A percentile compares a stretch with the other conserved stretches of the same genome.
Evolutionary conservation across 2,797 vertebrate species (phyloP).

Genomic region (Sebastes taczanowskii): DNA sequence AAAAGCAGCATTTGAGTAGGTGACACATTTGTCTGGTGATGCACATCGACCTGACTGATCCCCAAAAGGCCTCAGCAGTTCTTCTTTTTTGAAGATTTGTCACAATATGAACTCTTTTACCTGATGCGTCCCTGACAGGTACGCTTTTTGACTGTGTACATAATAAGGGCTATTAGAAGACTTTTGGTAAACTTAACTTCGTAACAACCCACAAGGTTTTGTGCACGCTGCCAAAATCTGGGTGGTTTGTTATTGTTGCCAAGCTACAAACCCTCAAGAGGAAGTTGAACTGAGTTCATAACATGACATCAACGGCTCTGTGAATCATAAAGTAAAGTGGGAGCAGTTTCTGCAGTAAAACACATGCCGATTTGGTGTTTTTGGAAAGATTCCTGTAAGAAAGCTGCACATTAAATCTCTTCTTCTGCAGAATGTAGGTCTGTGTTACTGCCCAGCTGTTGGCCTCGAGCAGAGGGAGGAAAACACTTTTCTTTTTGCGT

Average conservation of each 20-base stretch:
- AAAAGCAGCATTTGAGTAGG: background rate
- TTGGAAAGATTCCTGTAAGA: background rate
- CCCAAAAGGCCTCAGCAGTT: background rate
- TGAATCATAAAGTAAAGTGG: constrained; percentile 6
- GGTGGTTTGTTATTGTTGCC: constrained; percentile 23
- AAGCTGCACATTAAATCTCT: background rate
- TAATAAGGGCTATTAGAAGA: background rate
- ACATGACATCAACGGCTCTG: constrained; percentile 19
- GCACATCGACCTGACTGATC: background rate
- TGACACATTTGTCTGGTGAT: background rate
- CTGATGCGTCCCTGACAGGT: background rate
- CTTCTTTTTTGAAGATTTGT: background rate
- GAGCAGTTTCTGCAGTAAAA: background rate
- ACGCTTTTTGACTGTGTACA: background rate
- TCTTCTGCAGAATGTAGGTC: background rate
- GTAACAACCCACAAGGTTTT: background rate
- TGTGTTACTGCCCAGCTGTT: constrained; percentile 38
- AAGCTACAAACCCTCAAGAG: constrained; percentile 33
- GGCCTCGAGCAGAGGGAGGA: background rate
- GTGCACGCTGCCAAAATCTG: background rate
- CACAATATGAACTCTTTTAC: background rate
- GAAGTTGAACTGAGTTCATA: constrained; percentile 44
- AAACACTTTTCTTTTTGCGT: constrained; percentile 33
- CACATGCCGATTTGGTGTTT: background rate
- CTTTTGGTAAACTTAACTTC: background rate